Conservation (phyloP, 1,140 invertebrate species). For the Drosophila truncata region DNA sequence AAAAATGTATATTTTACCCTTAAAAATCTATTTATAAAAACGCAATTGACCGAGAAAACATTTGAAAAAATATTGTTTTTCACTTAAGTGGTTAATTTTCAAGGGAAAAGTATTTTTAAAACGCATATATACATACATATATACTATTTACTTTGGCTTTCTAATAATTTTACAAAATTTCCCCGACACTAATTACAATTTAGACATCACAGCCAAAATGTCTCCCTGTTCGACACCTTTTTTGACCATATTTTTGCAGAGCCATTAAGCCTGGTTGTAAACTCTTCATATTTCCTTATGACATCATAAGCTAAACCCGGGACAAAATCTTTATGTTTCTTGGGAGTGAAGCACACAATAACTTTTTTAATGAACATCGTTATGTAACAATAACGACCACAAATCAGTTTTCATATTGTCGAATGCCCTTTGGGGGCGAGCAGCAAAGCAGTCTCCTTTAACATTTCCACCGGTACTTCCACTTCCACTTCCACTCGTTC, state of each 20-base stretch:
- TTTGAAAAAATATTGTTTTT: neutral
- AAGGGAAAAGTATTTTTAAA: slow-evolving; percentile 8
- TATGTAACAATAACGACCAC: slow-evolving; percentile 43
- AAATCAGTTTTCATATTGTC: slow-evolving; percentile 56
- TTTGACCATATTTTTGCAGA: slow-evolving; percentile 11
- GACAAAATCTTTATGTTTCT: slow-evolving; percentile 30
- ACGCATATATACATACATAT: neutral
- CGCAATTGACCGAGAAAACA: neutral
- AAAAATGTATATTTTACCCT: neutral
- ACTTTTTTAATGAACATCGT: slow-evolving; percentile 59
- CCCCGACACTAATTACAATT: slow-evolving; percentile 3
- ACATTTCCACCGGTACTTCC: slow-evolving; percentile 7
- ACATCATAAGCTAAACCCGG: slow-evolving; percentile 2
- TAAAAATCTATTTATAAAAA: slow-evolving; percentile 3
- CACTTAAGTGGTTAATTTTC: neutral
- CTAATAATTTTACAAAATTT: neutral
- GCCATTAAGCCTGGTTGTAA: slow-evolving; percentile 33
- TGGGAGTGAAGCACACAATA: slow-evolving; percentile 30
- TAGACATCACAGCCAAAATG: neutral
- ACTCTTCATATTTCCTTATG: slow-evolving; percentile 42
- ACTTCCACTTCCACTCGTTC: too few relatives aligned
- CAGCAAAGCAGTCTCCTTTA: neutral
- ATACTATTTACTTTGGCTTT: neutral
- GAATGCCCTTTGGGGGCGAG: slow-evolving; percentile 23
- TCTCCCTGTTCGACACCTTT: slow-evolving; percentile 13